Evolutionary conservation across 2,888 invertebrate genomes (phyloP).

Genomic region (Diarsia rubi): DNA sequence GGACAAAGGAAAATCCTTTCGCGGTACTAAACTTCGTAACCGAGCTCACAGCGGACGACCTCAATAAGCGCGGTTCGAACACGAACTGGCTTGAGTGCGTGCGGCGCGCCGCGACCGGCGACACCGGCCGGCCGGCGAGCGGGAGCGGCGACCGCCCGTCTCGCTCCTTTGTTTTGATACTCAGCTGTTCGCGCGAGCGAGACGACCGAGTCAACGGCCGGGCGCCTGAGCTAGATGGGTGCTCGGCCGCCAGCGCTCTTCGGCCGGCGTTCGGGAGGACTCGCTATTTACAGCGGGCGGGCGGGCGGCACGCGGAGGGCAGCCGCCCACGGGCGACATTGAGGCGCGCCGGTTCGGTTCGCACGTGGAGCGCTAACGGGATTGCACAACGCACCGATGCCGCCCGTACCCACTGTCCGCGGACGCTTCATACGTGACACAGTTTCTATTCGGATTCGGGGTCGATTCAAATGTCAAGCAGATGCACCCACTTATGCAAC

Average conservation of each 20-base stretch:
- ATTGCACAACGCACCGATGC: constrained; percentile 87
- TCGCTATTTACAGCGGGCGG: constrained; percentile 84
- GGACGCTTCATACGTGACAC: constrained; percentile 88
- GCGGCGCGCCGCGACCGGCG: constrained; percentile 78
- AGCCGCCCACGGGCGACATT: constrained; percentile 89
- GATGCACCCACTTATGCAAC: constrained; percentile 90
- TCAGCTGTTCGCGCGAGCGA: constrained; percentile 88
- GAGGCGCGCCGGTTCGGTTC: constrained; percentile 87
- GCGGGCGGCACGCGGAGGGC: constrained; percentile 75
- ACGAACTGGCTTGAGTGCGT: constrained; percentile 88
- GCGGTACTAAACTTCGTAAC: constrained; percentile 88
- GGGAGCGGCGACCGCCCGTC: constrained; percentile 89
- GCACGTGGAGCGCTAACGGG: constrained; percentile 89
- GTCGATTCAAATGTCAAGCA: constrained; percentile 91
- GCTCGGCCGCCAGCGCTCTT: constrained; percentile 76
- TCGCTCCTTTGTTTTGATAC: constrained; percentile 91
- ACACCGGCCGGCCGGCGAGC: constrained; percentile 90
- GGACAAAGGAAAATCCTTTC: constrained; percentile 90
- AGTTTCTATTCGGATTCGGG: constrained; percentile 91
- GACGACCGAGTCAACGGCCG: constrained; percentile 72
- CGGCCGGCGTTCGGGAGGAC: constrained; percentile 75
- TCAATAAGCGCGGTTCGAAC: constrained; percentile 86
- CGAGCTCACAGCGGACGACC: constrained; percentile 86
- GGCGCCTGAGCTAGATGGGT: constrained; percentile 75
- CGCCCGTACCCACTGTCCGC: constrained; percentile 77